Conservation (phyloP, 2,113 vertebrate species). For the Labeo catla region DNA sequence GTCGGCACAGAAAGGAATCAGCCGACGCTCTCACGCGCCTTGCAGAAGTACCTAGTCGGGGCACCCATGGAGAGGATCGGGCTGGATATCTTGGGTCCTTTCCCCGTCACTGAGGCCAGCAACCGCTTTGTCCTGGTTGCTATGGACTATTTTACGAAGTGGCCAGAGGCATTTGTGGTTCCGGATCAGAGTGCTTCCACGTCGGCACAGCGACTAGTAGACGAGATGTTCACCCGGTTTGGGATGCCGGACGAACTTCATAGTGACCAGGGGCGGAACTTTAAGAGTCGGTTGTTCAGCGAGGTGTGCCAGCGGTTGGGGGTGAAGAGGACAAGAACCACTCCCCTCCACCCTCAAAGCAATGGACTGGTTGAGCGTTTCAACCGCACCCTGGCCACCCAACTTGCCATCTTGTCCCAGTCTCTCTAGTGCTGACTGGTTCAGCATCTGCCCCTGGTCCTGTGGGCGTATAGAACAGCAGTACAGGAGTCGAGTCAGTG, state of each 20-base stretch:
- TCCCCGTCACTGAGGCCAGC: background rate
- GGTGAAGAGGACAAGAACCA: background rate
- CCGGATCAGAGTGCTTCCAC: background rate
- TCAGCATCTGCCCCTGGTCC: constrained; percentile 15
- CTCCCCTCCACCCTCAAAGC: constrained; percentile 25
- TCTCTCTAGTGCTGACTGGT: too few species aligned
- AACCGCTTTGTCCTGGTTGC: background rate
- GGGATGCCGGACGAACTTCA: background rate
- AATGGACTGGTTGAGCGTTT: constrained; percentile 16
- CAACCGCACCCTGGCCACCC: background rate
- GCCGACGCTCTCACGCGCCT: background rate
- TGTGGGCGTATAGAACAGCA: background rate
- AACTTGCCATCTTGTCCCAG: constrained; percentile 7
- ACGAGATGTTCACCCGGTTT: background rate
- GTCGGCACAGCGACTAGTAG: background rate
- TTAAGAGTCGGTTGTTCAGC: too few species aligned
- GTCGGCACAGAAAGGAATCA: background rate
- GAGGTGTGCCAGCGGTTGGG: background rate
- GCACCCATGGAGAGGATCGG: background rate
- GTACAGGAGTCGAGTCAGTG: constrained; percentile 8
- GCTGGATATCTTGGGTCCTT: background rate
- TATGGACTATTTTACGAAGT: background rate
- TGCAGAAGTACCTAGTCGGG: background rate
- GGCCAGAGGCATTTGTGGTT: background rate
- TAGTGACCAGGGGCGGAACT: background rate